Evolutionary conservation across 1,140 invertebrate genomes (phyloP).

Genomic region (Drosophila trapezifrons): DNA sequence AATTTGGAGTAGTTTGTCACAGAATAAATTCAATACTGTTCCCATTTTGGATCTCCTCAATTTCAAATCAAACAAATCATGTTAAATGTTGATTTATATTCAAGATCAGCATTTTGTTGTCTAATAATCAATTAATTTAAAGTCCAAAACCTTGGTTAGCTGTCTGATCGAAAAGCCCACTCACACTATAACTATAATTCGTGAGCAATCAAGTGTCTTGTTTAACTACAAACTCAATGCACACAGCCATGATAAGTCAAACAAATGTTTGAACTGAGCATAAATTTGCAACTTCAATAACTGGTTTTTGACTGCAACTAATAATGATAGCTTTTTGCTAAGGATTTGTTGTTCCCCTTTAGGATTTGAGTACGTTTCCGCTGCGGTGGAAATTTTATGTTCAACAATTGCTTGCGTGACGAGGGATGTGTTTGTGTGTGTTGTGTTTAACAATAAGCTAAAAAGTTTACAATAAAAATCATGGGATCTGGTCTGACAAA

Average conservation of each 20-base stretch:
- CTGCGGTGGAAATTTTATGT: slow-evolving; percentile 29
- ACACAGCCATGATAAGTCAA: slow-evolving; percentile 33
- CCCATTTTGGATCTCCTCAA: background rate
- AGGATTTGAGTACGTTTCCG: slow-evolving; percentile 29
- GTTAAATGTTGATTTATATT: slow-evolving; percentile 7
- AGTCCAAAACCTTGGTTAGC: slow-evolving; percentile 25
- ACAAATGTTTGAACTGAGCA: slow-evolving; percentile 19
- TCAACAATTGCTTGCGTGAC: slow-evolving; percentile 1
- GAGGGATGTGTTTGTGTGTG: background rate
- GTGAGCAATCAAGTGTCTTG: slow-evolving; percentile 46
- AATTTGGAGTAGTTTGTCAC: background rate
- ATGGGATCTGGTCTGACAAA: slow-evolving; percentile 5
- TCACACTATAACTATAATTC: slow-evolving; percentile 34
- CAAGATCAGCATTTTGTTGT: slow-evolving; percentile 3
- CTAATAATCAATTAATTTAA: slow-evolving; percentile 32
- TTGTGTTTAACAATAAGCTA: slow-evolving; percentile 9
- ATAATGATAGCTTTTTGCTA: slow-evolving; percentile 14
- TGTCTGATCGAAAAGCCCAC: slow-evolving; percentile 27
- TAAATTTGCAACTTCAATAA: slow-evolving; percentile 28
- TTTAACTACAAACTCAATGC: slow-evolving; percentile 33
- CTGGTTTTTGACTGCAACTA: slow-evolving; percentile 32
- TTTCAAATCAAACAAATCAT: slow-evolving; percentile 16
- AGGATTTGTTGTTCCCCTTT: slow-evolving; percentile 4
- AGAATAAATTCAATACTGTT: background rate
- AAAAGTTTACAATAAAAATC: slow-evolving; percentile 27